These are phyloP conservation scores for Drosophila algonquin DNA, from an alignment of 2,888 invertebrate species.

Conservation along the genomic window DNA sequence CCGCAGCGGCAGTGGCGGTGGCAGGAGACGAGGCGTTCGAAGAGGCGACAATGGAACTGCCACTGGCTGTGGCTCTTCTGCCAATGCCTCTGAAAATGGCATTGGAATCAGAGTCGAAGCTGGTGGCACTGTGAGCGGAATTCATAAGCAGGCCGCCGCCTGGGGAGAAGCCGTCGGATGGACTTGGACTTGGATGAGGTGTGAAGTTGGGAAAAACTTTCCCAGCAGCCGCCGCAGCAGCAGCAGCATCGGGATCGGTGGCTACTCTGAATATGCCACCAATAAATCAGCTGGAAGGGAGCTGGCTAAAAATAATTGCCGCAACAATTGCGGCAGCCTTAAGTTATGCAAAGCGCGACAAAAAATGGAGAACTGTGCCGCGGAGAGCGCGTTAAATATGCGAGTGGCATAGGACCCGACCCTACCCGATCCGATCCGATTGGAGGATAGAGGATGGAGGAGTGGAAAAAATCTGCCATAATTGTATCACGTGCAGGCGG, in stretches of 20 bases:
- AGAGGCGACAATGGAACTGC: slow-evolving; percentile 66
- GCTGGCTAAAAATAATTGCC: slow-evolving; percentile 53
- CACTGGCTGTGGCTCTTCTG: slow-evolving; percentile 17
- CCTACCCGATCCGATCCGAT: too few relatives aligned
- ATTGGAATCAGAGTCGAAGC: slow-evolving; percentile 60
- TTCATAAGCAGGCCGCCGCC: slow-evolving; percentile 70
- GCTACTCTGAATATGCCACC: slow-evolving; percentile 53
- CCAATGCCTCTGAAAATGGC: slow-evolving; percentile 46
- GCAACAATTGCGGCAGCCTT: slow-evolving; percentile 48
- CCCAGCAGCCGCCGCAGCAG: slow-evolving; percentile 35
- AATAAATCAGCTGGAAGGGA: slow-evolving; percentile 48
- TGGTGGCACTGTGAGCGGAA: slow-evolving; percentile 70
- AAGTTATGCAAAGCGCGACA: slow-evolving; percentile 40
- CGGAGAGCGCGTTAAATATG: slow-evolving; percentile 48
- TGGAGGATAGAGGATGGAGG: slow-evolving; percentile 27
- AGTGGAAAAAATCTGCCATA: slow-evolving; percentile 74
- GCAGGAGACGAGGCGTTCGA: slow-evolving; percentile 7
- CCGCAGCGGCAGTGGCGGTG: slow-evolving; percentile 44
- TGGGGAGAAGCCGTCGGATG: slow-evolving; percentile 32
- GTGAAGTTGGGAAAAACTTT: slow-evolving; percentile 58
- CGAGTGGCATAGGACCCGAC: slow-evolving; percentile 49
- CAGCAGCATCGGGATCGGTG: neutral
- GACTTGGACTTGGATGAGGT: slow-evolving; percentile 46
- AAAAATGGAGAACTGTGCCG: slow-evolving; percentile 24
- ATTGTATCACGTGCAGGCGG: slow-evolving; percentile 82